phyloP scores from a whole-genome alignment of 2,888 invertebrate species.

The Phaonia tiefii region DNA sequence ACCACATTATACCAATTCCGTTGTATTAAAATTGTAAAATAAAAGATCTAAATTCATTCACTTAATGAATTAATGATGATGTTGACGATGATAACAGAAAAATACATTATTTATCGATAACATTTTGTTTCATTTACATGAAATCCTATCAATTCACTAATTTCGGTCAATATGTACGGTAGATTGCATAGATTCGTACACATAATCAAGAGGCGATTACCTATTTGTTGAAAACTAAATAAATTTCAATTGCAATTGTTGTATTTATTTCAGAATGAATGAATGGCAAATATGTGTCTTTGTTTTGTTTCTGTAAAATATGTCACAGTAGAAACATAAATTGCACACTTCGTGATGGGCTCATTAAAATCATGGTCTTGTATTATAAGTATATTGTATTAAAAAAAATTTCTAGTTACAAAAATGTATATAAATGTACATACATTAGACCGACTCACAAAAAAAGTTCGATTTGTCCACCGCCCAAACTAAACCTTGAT shows the following conservation, averaged over 20 bases:
- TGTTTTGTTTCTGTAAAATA: conserved; percentile 34
- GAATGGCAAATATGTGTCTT: background rate
- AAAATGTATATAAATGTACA: too few species aligned
- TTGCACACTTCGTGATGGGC: conserved; percentile 24
- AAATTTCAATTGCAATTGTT: conserved; percentile 17
- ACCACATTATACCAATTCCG: too few species aligned
- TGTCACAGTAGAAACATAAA: conserved; percentile 63
- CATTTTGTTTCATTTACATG: conserved; percentile 35
- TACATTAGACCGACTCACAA: too few species aligned
- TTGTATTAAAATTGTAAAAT: too few species aligned
- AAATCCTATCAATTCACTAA: conserved; percentile 51
- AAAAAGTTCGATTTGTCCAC: too few species aligned
- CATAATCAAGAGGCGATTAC: conserved; percentile 13
- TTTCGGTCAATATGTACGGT: background rate
- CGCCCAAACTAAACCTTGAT: too few species aligned
- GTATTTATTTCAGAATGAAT: background rate
- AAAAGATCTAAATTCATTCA: background rate
- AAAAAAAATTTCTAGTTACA: too few species aligned
- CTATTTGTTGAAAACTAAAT: conserved; percentile 57
- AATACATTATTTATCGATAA: conserved; percentile 2
- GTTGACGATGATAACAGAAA: background rate
- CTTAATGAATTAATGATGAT: background rate
- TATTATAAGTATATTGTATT: background rate
- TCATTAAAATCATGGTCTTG: conserved; percentile 5
- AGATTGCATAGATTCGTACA: background rate